Evolutionary conservation across 2,113 vertebrate genomes (phyloP).

Genomic region (Ictalurus punctatus): DNA sequence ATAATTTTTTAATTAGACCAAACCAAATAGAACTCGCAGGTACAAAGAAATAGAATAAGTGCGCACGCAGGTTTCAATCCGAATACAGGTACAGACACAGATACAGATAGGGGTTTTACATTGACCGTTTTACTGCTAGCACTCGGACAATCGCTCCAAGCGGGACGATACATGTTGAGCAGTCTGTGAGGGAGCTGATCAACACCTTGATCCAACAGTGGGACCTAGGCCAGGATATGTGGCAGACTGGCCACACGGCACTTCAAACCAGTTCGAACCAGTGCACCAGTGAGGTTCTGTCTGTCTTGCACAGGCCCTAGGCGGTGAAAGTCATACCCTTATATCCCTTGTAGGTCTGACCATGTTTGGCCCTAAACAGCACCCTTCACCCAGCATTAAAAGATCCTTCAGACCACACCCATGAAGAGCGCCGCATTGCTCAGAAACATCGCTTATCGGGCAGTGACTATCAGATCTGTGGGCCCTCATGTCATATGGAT

Average conservation of each 20-base stretch:
- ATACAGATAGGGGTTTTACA: background rate
- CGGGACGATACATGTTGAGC: background rate
- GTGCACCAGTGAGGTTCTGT: no score
- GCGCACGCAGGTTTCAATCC: no score
- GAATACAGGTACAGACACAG: background rate
- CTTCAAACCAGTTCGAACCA: background rate
- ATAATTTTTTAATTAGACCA: no score
- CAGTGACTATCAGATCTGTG: background rate
- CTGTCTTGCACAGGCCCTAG: no score
- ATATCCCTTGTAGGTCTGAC: no score
- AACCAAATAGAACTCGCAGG: no score
- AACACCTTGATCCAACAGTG: background rate
- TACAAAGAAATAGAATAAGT: no score
- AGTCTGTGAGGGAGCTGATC: background rate
- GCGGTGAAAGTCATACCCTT: no score
- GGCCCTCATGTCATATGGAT: background rate
- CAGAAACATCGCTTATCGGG: background rate
- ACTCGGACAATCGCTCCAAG: background rate
- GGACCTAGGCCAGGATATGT: background rate
- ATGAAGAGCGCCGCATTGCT: background rate
- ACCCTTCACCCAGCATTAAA: background rate
- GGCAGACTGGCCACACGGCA: background rate
- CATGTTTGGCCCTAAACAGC: no score
- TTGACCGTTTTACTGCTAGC: background rate
- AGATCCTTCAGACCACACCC: background rate